These are phyloP conservation scores for Tetanocera ferruginea DNA, from an alignment of 2,888 invertebrate species.

Conservation along the genomic window DNA sequence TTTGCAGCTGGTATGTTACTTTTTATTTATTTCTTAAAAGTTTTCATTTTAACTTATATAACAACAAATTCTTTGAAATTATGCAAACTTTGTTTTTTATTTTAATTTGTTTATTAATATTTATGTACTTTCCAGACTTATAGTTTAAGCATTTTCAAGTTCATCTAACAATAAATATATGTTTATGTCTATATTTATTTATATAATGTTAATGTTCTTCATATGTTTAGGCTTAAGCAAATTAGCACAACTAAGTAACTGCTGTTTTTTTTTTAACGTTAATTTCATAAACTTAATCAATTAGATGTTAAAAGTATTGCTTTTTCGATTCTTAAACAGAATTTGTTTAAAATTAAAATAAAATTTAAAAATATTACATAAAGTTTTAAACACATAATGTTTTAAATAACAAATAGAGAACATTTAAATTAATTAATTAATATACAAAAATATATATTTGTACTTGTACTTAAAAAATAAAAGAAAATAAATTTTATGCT, in stretches of 20 bases:
- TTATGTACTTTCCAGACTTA: constrained; percentile 18
- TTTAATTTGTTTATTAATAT: constrained; percentile 14
- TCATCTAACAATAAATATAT: not conserved
- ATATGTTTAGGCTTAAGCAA: constrained; percentile 4
- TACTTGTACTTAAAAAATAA: not conserved
- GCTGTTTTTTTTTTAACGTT: not conserved
- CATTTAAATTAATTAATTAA: not conserved
- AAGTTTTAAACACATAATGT: not conserved
- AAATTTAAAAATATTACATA: not conserved
- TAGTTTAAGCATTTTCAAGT: constrained; percentile 4
- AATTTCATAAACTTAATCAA: not conserved
- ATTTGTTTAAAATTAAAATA: not conserved
- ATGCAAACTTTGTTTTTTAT: not conserved
- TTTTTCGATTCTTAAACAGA: constrained; percentile 2
- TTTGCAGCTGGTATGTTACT: not conserved
- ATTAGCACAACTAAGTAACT: constrained; percentile 9
- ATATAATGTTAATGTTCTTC: not conserved
- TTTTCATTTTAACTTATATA: not conserved
- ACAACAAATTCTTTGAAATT: constrained; percentile 3
- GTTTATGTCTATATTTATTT: not conserved
- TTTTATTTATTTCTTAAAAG: constrained; percentile 30
- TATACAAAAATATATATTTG: not conserved
- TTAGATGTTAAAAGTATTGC: constrained; percentile 26
- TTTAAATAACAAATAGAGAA: constrained; percentile 3
- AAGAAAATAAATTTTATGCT: not conserved